A percentile compares a stretch with the other conserved stretches of the same genome.
Conservation (phyloP, 2,113 vertebrate species). For the Lagopus muta region DNA sequence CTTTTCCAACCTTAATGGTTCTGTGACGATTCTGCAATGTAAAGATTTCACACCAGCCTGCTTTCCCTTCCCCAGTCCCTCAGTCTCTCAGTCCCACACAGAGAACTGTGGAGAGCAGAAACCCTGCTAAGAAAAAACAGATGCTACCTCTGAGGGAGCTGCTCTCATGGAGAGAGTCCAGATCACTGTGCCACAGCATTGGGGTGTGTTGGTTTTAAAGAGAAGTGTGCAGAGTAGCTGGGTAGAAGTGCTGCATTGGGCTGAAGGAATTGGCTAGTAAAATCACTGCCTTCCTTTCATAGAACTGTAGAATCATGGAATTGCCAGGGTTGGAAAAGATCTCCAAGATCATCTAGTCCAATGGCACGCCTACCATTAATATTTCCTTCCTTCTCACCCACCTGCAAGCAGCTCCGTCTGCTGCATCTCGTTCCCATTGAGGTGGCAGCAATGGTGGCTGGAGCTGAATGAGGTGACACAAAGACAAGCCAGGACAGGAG, state of each 20-base stretch:
- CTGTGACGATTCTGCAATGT: no score
- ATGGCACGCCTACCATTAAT: no score
- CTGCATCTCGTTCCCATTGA: no score
- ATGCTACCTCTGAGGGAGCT: neutral
- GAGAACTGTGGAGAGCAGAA: neutral
- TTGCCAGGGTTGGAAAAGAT: no score
- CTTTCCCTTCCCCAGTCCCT: neutral
- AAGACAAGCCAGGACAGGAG: neutral
- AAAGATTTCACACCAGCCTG: neutral
- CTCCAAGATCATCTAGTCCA: no score
- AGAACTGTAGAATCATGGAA: no score
- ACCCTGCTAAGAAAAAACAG: neutral
- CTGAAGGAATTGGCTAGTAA: neutral
- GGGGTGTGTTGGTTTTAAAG: neutral
- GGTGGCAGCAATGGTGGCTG: neutral
- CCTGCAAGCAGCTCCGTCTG: neutral
- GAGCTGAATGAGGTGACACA: neutral
- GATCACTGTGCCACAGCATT: accelerated
- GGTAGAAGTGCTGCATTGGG: neutral
- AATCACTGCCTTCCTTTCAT: no score
- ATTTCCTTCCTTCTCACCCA: no score
- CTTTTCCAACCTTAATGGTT: no score
- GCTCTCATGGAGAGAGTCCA: neutral
- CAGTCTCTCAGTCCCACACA: neutral
- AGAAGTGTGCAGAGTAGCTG: no score